A percentile compares a stretch with the other conserved stretches of the same genome.
Evolutionary conservation across 2,888 invertebrate species (phyloP).

Genomic region (Eupithecia subfuscata): DNA sequence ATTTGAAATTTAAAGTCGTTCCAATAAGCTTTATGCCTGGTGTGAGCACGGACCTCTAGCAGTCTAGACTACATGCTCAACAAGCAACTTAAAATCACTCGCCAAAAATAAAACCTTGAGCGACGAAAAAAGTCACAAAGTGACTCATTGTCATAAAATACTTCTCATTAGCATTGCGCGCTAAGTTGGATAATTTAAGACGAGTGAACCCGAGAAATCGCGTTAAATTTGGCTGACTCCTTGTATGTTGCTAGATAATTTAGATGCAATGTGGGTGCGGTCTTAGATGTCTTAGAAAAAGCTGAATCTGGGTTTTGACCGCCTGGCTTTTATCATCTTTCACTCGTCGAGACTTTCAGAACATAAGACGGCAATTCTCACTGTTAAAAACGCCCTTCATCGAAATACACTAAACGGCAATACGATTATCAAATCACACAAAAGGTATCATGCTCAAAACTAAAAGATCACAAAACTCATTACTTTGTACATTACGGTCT

Average conservation of each 20-base stretch:
- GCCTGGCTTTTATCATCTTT: not conserved
- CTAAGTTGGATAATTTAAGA: constrained; percentile 23
- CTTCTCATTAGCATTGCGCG: constrained; percentile 20
- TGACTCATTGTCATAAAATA: constrained; percentile 19
- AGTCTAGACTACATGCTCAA: not conserved
- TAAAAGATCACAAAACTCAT: constrained; percentile 9
- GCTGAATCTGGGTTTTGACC: not conserved
- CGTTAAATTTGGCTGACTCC: not conserved
- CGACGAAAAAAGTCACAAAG: constrained; percentile 12
- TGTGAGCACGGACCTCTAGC: not conserved
- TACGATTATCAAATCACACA: not conserved
- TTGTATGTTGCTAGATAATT: not conserved
- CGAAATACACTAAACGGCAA: not conserved
- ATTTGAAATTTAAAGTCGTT: not conserved
- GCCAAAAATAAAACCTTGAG: constrained; percentile 23
- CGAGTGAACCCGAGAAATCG: constrained; percentile 12
- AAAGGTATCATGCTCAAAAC: not conserved
- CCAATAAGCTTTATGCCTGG: not conserved
- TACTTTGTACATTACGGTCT: not conserved
- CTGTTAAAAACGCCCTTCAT: not conserved
- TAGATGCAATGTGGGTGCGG: not conserved
- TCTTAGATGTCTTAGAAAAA: not conserved
- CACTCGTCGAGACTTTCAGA: not conserved
- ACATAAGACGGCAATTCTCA: not conserved
- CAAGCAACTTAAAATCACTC: not conserved